A percentile compares a stretch with the other conserved stretches of the same genome.
Evolutionary conservation across 1,140 invertebrate species (phyloP).

Genomic region (Eulimnadia texana): DNA sequence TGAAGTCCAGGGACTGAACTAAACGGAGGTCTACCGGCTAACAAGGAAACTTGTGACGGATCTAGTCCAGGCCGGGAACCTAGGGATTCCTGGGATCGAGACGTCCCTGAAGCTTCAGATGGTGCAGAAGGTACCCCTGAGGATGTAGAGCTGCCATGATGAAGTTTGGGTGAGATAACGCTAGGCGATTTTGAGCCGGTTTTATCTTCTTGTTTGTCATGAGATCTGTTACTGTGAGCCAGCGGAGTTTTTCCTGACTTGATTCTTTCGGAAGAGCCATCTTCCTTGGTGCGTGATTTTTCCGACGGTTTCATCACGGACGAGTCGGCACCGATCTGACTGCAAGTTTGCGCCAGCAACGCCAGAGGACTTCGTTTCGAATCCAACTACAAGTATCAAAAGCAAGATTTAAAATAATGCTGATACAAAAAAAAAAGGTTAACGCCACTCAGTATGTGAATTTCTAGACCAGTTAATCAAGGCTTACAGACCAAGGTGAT

Average conservation of each 20-base stretch:
- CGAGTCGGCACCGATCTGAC: conserved; percentile 89
- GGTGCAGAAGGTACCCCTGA: too few relatives aligned
- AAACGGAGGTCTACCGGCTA: not conserved
- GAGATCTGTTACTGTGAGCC: not conserved
- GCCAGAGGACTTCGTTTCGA: conserved; percentile 95
- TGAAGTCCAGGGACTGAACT: not conserved
- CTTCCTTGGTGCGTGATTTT: not conserved
- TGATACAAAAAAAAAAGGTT: too few relatives aligned
- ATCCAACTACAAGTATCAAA: conserved; percentile 58
- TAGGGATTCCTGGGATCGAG: not conserved
- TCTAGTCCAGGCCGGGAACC: not conserved
- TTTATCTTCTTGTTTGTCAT: not conserved
- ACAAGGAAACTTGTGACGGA: not conserved
- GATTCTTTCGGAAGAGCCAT: not conserved
- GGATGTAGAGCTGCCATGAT: not conserved
- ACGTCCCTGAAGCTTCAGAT: not conserved
- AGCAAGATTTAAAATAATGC: not conserved
- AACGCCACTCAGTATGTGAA: too few relatives aligned
- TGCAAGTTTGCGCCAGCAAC: conserved; percentile 90
- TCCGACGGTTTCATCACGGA: conserved; percentile 52
- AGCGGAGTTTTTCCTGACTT: not conserved
- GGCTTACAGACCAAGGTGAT: not conserved
- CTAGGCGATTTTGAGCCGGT: not conserved
- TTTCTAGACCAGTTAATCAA: not conserved
- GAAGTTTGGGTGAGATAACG: not conserved